Evolutionary conservation across 2,113 vertebrate species (phyloP).

Genomic region (Lutjanus erythropterus): DNA sequence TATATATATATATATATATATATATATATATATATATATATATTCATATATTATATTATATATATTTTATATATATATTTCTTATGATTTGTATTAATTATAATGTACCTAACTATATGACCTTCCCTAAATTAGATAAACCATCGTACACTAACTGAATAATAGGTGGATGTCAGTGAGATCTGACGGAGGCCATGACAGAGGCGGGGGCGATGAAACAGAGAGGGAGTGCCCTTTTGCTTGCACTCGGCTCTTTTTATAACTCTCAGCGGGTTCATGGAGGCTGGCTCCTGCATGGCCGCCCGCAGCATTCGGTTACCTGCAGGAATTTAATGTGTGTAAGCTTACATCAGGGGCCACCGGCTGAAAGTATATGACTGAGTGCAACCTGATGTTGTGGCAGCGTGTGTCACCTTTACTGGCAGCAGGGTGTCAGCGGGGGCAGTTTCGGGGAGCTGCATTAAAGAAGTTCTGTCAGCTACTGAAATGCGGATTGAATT

Average conservation of each 20-base stretch:
- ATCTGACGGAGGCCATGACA: slow-evolving; percentile 23
- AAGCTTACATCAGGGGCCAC: slow-evolving; percentile 67
- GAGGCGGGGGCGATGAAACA: slow-evolving; percentile 4
- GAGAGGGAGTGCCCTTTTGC: slow-evolving; percentile 55
- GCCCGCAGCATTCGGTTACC: slow-evolving; percentile 62
- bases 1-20: too few relatives aligned
- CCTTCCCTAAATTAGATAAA: too few relatives aligned
- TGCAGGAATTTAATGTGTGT: slow-evolving; percentile 66
- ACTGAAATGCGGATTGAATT: slow-evolving; percentile 38
- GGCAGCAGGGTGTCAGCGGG: slow-evolving; percentile 30
- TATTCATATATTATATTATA: too few relatives aligned
- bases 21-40: too few relatives aligned
- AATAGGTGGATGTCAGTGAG: neutral
- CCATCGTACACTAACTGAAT: too few relatives aligned
- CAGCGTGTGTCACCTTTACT: slow-evolving; percentile 58
- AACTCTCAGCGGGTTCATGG: slow-evolving; percentile 50
- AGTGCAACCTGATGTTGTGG: slow-evolving; percentile 51
- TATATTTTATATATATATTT: too few relatives aligned
- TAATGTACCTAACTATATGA: too few relatives aligned
- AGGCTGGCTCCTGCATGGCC: slow-evolving; percentile 61
- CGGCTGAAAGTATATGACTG: slow-evolving; percentile 36
- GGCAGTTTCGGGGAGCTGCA: slow-evolving; percentile 20
- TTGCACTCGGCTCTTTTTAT: slow-evolving; percentile 66
- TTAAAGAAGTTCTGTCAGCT: slow-evolving; percentile 18
- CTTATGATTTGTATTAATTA: too few relatives aligned